A percentile compares a stretch with the other conserved stretches of the same genome.
These are phyloP conservation scores for Choreutis nemorana DNA, from an alignment of 2,888 invertebrate species.

Conservation along the genomic window DNA sequence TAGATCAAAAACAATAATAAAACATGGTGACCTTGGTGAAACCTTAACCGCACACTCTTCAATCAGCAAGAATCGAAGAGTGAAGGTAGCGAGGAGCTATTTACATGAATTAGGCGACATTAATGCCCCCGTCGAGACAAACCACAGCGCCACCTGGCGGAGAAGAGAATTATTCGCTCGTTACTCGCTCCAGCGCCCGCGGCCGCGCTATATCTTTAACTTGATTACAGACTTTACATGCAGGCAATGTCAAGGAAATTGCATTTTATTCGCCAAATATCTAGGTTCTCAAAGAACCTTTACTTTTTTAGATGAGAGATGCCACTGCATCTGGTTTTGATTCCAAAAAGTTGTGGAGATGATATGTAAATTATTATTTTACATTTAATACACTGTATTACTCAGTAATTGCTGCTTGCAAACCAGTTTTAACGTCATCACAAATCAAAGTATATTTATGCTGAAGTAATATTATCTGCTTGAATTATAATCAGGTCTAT, in stretches of 20 bases:
- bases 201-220: conserved; percentile 12
- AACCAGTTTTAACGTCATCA: too few relatives aligned
- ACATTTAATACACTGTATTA: too few relatives aligned
- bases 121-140: conserved; percentile 56
- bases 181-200: conserved; percentile 47
- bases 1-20: too few relatives aligned
- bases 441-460: too few relatives aligned
- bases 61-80: conserved; percentile 32
- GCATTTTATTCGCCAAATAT: neutral
- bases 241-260: neutral
- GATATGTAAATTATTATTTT: too few relatives aligned
- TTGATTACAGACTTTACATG: neutral
- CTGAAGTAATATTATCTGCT: too few relatives aligned
- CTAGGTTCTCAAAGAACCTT: neutral
- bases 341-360: too few relatives aligned
- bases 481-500: too few relatives aligned
- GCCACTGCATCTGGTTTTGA: too few relatives aligned
- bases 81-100: conserved; percentile 32
- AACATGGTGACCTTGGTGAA: too few relatives aligned
- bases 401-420: too few relatives aligned
- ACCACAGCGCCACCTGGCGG: conserved; percentile 51
- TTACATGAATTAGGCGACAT: conserved; percentile 62
- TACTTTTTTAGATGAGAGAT: neutral
- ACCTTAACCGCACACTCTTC: too few relatives aligned
- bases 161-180: conserved; percentile 55